Evolutionary conservation across 2,888 invertebrate genomes (phyloP).

Genomic region (Xiphydria camelus): DNA sequence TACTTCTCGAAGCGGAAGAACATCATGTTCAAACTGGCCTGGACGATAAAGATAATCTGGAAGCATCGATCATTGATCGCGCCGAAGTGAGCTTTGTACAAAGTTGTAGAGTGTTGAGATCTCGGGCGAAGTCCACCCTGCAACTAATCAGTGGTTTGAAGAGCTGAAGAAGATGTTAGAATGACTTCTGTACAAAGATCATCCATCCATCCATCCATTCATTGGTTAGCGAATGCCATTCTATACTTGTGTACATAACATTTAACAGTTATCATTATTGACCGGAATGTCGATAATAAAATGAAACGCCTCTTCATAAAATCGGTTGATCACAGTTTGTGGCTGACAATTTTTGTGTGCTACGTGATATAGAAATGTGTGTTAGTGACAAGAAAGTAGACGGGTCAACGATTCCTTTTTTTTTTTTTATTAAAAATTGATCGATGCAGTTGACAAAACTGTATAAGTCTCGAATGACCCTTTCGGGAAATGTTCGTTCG

Average conservation of each 20-base stretch:
- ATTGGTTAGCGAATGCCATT: background rate
- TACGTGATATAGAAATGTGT: too few relatives aligned
- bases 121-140: conserved; percentile 42
- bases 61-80: conserved; percentile 37
- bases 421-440: too few relatives aligned
- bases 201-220: conserved; percentile 10
- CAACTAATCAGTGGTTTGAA: conserved; percentile 48
- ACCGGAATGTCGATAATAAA: conserved; percentile 3
- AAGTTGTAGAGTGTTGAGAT: conserved; percentile 47
- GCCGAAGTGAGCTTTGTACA: conserved; percentile 46
- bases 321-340: too few relatives aligned
- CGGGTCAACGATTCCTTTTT: too few relatives aligned
- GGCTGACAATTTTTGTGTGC: too few relatives aligned
- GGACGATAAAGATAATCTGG: conserved; percentile 31
- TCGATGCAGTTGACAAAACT: too few relatives aligned
- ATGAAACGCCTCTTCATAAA: conserved; percentile 1
- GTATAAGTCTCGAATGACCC: too few relatives aligned
- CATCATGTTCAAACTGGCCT: conserved; percentile 42
- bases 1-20: conserved; percentile 44
- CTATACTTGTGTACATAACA: conserved; percentile 2
- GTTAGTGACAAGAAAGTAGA: too few relatives aligned
- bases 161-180: conserved; percentile 41
- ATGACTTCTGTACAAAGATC: conserved; percentile 14
- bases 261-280: background rate
- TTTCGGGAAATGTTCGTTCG: too few relatives aligned